A percentile compares a stretch with the other conserved stretches of the same genome.
Conservation (phyloP, 2,888 invertebrate species). For the Ferrisia virgata region DNA sequence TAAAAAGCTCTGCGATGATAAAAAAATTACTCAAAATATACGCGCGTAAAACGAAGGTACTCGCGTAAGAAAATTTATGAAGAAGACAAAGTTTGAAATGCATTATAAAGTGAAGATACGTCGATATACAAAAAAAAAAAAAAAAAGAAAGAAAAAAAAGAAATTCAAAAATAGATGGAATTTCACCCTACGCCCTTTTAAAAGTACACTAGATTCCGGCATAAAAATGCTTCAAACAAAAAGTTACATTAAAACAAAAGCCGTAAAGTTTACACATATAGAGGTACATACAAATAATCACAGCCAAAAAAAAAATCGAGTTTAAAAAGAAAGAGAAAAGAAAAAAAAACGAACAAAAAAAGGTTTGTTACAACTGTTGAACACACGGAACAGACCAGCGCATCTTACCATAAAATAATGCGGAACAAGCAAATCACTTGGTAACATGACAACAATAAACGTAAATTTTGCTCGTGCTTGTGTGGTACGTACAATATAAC, state of each 20-base stretch:
- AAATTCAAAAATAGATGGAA: neutral
- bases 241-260: neutral
- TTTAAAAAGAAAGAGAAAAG: neutral
- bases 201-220: too few relatives aligned
- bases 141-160: slow-evolving; percentile 6
- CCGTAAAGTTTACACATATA: neutral
- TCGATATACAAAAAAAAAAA: too few relatives aligned
- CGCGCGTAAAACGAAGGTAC: neutral
- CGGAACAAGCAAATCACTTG: neutral
- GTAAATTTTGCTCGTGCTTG: neutral
- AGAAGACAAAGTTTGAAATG: too few relatives aligned
- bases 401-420: neutral
- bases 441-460: neutral
- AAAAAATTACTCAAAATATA: neutral
- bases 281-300: slow-evolving; percentile 45
- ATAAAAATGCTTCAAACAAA: neutral
- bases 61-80: too few relatives aligned
- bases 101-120: neutral
- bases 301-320: slow-evolving; percentile 46
- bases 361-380: neutral
- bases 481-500: too few relatives aligned
- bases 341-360: neutral
- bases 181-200: too few relatives aligned
- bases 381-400: neutral
- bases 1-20: neutral